Evolutionary conservation across 2,888 invertebrate species (phyloP), one percentile per base, ranked within the genome.

Genomic region (Meiosimyza decipiens): DNA sequence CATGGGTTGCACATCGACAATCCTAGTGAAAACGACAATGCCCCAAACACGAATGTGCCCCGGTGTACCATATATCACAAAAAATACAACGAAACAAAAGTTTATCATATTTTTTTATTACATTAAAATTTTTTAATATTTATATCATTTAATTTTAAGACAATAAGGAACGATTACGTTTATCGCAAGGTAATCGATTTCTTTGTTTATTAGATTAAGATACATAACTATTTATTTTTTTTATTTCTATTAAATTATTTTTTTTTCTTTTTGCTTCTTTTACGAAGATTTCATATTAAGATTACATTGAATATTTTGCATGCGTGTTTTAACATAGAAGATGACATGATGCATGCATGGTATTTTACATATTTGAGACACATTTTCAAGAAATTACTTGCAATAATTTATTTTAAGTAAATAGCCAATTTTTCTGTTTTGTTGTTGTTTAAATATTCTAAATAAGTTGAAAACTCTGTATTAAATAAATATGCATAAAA

Each of bases 401-500:
- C 9, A 40, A 40, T 40, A 40, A 16, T 57, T 28, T 57, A 3
- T 55, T 57, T 57, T 28, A 54, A 54, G 15, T 54, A 28, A 57
- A 57, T 57, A 57, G 12, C 40, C 40, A 57, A n/a, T 57, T 57
- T 13, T 7, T 22, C 3, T 28, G 28, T 22, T 57, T 57, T 12
- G 6, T 55, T 18, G 16, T 22, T 6, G 22, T 57, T 70, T 70
- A 63, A n/a, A 50, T 22, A 62, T 52, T 40, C 9, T 54, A 66
- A 70, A n/a, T 54, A 68, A 64, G 62, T 63, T 70, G 72, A 72
- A 50, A 72, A 72, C 50, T 70, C 71, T 74, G 69, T 76, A 73
- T 75, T 76, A 55, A 40, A 40, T 40, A 40, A 76, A 73, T 76
- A 74, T 28, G 73, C 74, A 51, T 28, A 67, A 72, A 67, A 69